A percentile compares a stretch with the other conserved stretches of the same genome.
Evolutionary conservation across 2,888 invertebrate species (phyloP).

Genomic region (Metalampra italica): DNA sequence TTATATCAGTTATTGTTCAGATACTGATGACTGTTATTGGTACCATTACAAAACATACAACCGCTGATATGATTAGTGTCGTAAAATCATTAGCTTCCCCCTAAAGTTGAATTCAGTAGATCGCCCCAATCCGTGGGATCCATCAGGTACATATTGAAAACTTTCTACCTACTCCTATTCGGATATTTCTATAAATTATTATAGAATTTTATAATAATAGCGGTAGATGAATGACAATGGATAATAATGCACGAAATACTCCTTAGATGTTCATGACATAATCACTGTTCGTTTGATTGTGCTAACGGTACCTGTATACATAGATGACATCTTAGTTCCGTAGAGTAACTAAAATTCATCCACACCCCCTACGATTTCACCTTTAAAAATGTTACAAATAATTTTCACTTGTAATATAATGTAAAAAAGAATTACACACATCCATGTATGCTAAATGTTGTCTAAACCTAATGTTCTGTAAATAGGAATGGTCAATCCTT

Average conservation of each 20-base stretch:
- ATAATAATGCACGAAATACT: constrained; percentile 33
- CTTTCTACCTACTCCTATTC: constrained; percentile 2
- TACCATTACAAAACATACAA: constrained; percentile 3
- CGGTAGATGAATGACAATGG: constrained; percentile 12
- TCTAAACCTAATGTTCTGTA: constrained; percentile 14
- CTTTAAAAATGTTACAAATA: neutral
- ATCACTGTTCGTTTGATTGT: constrained; percentile 11
- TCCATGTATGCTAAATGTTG: neutral
- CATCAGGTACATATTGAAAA: constrained; percentile 29
- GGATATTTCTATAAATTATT: constrained; percentile 20
- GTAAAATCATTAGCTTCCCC: constrained; percentile 42
- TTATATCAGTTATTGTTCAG: neutral
- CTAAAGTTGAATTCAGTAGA: constrained; percentile 30
- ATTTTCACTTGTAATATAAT: neutral
- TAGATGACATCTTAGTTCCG: constrained; percentile 9
- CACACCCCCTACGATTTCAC: neutral
- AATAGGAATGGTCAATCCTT: constrained; percentile 26
- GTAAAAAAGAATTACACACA: neutral
- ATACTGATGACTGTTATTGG: no score
- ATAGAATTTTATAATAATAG: constrained; percentile 27
- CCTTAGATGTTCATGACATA: constrained; percentile 4
- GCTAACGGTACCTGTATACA: constrained; percentile 14
- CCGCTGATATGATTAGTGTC: constrained; percentile 29
- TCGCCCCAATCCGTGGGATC: constrained; percentile 29
- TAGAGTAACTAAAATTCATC: constrained; percentile 1